Evolutionary conservation across 2,113 vertebrate species (phyloP).

Genomic region (Hystrix brachyura): DNA sequence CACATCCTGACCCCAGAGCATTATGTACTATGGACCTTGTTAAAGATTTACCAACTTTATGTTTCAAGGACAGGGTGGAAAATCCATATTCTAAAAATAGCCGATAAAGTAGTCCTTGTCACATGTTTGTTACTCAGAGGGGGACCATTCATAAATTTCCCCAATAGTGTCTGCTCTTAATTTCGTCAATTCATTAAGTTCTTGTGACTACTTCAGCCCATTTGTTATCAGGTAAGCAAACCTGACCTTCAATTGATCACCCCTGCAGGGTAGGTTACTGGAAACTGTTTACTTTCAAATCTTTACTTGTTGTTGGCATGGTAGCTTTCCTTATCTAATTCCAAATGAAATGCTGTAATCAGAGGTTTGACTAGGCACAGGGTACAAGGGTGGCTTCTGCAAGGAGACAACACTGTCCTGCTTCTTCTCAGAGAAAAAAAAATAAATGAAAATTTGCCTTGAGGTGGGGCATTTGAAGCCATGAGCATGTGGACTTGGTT

Average conservation of each 20-base stretch:
- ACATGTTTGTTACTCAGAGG: background rate
- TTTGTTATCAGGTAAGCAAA: background rate
- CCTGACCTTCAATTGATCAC: background rate
- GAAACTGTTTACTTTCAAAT: conserved; percentile 1
- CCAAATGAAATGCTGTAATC: background rate
- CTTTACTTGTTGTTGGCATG: background rate
- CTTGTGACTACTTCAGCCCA: background rate
- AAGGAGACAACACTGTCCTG: background rate
- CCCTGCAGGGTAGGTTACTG: background rate
- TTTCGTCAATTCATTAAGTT: background rate
- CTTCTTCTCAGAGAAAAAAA: background rate
- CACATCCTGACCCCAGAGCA: background rate
- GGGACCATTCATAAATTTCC: background rate
- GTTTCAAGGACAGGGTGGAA: conserved; percentile 60
- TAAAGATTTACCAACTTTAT: conserved; percentile 81
- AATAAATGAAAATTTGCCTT: background rate
- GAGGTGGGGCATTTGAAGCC: background rate
- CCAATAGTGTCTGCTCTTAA: background rate
- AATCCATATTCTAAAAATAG: conserved; percentile 43
- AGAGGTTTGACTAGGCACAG: background rate
- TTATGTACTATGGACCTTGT: conserved; percentile 68
- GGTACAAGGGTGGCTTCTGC: background rate
- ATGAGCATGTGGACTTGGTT: background rate
- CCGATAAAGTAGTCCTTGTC: conserved; percentile 63
- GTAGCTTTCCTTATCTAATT: background rate